Base-by-base conservation (phyloP, 2,113 vertebrate species). In the Callopanchax toddi region DNA sequence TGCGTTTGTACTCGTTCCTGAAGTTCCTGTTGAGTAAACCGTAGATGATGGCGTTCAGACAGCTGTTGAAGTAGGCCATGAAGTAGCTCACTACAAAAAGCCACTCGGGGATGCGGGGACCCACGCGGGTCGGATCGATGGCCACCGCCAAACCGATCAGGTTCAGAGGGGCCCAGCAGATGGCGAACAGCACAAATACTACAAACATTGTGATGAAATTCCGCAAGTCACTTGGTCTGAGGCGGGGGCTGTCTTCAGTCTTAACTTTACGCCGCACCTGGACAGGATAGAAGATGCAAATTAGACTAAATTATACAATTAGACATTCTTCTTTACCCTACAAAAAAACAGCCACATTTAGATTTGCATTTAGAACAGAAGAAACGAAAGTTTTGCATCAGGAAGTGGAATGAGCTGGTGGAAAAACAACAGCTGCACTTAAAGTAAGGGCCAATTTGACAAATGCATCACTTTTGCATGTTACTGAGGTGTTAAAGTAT, bases 61-160 rank as follows among this genome's bases (percentile, higher is more conserved):
- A 97, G 87, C 95, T 97, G 74, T 97, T 97, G 83, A 97, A 97
- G 83, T 97, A 98, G 68, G 94, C 96, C 94, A 97, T 95, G 79
- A 97, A 95, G 87, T 96, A 97, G 85, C 95, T 97, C 49, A 94
- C 78, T 42, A 97, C 93, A 45, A 98, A 97, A 5, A 98, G 87
- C 92, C 94, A 96, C 60, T 96, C 94, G 0, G 95, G 95, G 76
- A 98, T 93, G 50, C 71, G 94, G 17, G 94, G 93, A 11, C 87
- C 93, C 75, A 97, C 91, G 21, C 75, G 89, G 0, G 74, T 67
- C 1, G 95, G 95, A 69, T 94, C 82, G 0, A 95, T 94, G 46
- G 94, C 94, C 75, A 97, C 94, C 0, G 92, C 92, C 32, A 97
- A 83, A 50, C 96, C 94, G 1, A 97, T 97, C 71, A 95, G 86